Evolutionary conservation across 2,797 vertebrate genomes (phyloP).

Genomic region (Manis javanica): DNA sequence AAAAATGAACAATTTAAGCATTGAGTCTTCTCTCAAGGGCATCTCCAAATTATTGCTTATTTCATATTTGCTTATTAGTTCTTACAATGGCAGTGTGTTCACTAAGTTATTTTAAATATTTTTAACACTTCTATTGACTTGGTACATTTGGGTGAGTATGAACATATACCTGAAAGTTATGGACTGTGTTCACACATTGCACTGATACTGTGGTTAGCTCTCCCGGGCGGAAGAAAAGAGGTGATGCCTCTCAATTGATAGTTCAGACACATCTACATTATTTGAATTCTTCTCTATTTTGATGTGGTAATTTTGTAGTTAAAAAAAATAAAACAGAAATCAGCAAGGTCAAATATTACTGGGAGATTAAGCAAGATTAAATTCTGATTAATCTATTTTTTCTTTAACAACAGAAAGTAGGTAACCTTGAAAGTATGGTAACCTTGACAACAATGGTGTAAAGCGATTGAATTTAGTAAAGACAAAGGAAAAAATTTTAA

Average conservation of each 20-base stretch:
- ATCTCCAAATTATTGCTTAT: not conserved
- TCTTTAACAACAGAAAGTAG: not conserved
- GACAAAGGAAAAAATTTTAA: not conserved
- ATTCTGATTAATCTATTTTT: not conserved
- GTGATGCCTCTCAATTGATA: not conserved
- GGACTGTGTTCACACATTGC: rapidly evolving
- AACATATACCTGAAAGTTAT: not conserved
- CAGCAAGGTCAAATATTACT: not conserved
- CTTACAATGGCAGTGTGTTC: not conserved
- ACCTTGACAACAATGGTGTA: not conserved
- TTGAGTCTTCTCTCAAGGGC: not conserved
- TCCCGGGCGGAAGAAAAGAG: not conserved
- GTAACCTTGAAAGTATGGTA: not conserved
- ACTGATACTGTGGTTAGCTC: not conserved
- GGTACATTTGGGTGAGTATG: not conserved
- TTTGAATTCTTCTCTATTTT: not conserved
- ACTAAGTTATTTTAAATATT: not conserved
- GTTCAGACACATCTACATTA: not conserved
- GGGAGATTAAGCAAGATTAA: not conserved
- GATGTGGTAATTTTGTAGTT: not conserved
- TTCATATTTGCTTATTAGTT: not conserved
- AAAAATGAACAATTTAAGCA: not conserved
- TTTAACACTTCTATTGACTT: not conserved
- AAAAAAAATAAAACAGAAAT: not conserved
- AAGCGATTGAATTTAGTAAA: not conserved